Evolutionary conservation across 2,797 vertebrate species (phyloP), one percentile per base, ranked within the genome.

Genomic region (Lepus townsendii): DNA sequence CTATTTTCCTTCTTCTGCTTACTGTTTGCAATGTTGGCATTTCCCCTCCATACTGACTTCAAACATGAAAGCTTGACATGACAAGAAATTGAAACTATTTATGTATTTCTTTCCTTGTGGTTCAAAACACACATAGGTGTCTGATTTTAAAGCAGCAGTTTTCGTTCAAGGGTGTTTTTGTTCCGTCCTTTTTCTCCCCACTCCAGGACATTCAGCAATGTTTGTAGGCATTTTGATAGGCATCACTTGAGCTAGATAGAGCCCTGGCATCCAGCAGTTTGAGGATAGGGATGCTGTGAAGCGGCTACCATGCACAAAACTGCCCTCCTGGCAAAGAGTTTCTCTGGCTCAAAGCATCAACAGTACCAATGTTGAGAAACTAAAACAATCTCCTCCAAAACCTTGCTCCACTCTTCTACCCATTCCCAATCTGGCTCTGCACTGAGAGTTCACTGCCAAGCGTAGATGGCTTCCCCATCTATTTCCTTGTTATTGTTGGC

Each of bases 1-100:
- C 50, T 77, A 3, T 88, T 90, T 94, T 83, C 47, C 32, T 86
- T 94, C 91, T 91, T 84, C 79, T 88, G 62, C 87, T 95, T 91
- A 83, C 82, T 35, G 50, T 80, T 94, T 94, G 76, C 86, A 96
- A 71, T 73, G 78, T 96, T 90, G 93, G 52, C 94, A 92, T 66
- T 91, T 69, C 11, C 19, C n/a, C 27, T 92, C 71, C 30, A 50
- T 92, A 85, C 50, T 95, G 96, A 93, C 93, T 71, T 94, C 63
- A 95, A 96, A 93, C 79, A 95, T 92, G 94, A 92, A 90, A 96
- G 63, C 66, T 87, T 90, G 68, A 85, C 77, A 30, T 96, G 91
- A 65, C 82, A 88, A 90, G 92, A 88, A 87, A 83, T 42, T 65
- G 88, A 94, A 96, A 93, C 88, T 86, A 77, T 96, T 91, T 95